A percentile compares a stretch with the other conserved stretches of the same genome.
Conservation (phyloP, 2,797 vertebrate species). For the Balearica regulorum region DNA sequence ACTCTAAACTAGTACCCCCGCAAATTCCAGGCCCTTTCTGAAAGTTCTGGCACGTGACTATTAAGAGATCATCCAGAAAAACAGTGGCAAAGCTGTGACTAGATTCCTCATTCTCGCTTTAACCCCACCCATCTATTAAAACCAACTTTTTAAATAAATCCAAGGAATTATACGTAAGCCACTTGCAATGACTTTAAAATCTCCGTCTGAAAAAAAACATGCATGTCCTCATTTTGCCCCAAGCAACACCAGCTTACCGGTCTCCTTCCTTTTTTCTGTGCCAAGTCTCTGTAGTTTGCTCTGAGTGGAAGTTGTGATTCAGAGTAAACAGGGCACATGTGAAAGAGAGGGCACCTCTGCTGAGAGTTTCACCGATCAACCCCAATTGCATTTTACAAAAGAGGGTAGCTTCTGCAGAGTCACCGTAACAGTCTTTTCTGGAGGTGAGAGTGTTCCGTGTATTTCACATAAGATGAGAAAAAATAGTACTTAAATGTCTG, state of each 20-base stretch:
- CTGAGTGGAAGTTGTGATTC: not conserved
- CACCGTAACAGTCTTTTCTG: not conserved
- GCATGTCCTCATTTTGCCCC: constrained; percentile 29
- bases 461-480: not conserved
- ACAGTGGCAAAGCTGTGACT: not conserved
- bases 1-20: not conserved
- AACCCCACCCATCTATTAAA: not conserved
- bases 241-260: not conserved
- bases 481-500: not conserved
- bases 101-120: not conserved
- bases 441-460: not conserved
- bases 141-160: constrained; percentile 1
- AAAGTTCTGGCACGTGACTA: not conserved
- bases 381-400: not conserved
- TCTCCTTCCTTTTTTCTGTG: not conserved
- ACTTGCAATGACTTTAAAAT: constrained; percentile 20
- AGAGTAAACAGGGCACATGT: not conserved
- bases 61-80: not conserved
- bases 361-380: not conserved
- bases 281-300: rapidly evolving
- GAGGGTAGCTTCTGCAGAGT: not conserved
- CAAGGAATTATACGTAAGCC: constrained; percentile 18
- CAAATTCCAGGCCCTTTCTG: not conserved
- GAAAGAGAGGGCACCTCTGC: not conserved
- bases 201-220: not conserved